Percentiles rank a stretch among this genome's conserved stretches.
These are phyloP conservation scores for Apomyelois bistriatella DNA, from an alignment of 2,888 invertebrate species.

Conservation along the genomic window DNA sequence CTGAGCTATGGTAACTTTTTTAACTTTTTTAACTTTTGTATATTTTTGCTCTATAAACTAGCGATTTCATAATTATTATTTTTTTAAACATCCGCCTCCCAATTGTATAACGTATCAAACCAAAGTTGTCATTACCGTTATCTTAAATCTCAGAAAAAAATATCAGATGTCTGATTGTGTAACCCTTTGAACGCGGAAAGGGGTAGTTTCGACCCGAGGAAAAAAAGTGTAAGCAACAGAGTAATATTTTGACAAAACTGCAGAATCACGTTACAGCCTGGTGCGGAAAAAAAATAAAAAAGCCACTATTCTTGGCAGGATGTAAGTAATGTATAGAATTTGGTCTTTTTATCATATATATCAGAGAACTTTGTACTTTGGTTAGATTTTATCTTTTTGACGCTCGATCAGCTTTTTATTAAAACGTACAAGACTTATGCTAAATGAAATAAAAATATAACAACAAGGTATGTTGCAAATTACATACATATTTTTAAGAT, in stretches of 20 bases:
- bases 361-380: background rate
- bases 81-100: background rate
- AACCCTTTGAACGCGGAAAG: slow-evolving; percentile 46
- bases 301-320: slow-evolving; percentile 15
- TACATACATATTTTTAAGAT: too few relatives aligned
- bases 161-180: slow-evolving; percentile 49
- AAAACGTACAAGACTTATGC: background rate
- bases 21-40: too few relatives aligned
- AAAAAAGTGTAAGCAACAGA: slow-evolving; percentile 52
- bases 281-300: slow-evolving; percentile 37
- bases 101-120: slow-evolving; percentile 18
- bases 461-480: too few relatives aligned
- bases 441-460: too few relatives aligned
- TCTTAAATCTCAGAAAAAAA: slow-evolving; percentile 54
- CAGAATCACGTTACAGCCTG: slow-evolving; percentile 62
- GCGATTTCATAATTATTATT: too few relatives aligned
- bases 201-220: slow-evolving; percentile 43
- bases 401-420: slow-evolving; percentile 1
- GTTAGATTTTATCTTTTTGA: slow-evolving; percentile 1
- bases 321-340: slow-evolving; percentile 15
- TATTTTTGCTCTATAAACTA: background rate
- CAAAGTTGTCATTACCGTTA: slow-evolving; percentile 51
- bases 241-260: slow-evolving; percentile 78
- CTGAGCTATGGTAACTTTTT: too few relatives aligned
- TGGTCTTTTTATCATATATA: slow-evolving; percentile 5